Evolutionary conservation across 2,797 vertebrate species (phyloP).

Genomic region (Melanotaenia maccullochi): DNA sequence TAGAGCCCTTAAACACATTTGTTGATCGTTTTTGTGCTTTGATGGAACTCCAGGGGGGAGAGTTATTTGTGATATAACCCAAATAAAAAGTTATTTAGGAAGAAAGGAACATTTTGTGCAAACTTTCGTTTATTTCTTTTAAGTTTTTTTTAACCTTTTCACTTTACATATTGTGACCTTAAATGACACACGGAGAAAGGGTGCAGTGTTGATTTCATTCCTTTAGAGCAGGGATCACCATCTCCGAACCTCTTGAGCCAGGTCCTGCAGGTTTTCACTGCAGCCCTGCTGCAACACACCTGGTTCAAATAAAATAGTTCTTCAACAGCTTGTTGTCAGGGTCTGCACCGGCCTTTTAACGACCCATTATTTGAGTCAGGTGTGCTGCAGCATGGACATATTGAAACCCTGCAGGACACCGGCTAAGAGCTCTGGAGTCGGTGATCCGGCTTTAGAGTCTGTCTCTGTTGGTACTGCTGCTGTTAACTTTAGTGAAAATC

Average conservation of each 20-base stretch:
- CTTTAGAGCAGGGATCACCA: background rate
- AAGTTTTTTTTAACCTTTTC: background rate
- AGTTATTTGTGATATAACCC: background rate
- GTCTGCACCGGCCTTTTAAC: no score
- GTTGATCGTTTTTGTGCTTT: background rate
- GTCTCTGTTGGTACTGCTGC: background rate
- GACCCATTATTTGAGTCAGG: no score
- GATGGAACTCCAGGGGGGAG: conserved; percentile 1
- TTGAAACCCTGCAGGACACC: no score
- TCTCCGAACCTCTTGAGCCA: no score
- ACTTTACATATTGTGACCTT: background rate
- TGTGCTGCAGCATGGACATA: no score
- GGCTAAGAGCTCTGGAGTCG: no score
- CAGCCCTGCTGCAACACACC: no score
- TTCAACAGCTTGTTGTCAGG: no score
- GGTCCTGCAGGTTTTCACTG: no score
- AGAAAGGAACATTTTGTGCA: background rate
- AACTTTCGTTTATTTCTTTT: background rate
- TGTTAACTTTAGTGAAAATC: background rate
- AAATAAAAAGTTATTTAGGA: background rate
- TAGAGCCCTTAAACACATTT: conserved; percentile 6
- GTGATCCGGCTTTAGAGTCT: no score
- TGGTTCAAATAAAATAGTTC: no score
- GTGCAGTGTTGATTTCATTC: background rate
- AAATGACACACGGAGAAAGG: background rate